Percentiles rank a stretch among this genome's conserved stretches.
phyloP scores from a whole-genome alignment of 2,888 invertebrate species.

The Eupithecia inturbata region DNA sequence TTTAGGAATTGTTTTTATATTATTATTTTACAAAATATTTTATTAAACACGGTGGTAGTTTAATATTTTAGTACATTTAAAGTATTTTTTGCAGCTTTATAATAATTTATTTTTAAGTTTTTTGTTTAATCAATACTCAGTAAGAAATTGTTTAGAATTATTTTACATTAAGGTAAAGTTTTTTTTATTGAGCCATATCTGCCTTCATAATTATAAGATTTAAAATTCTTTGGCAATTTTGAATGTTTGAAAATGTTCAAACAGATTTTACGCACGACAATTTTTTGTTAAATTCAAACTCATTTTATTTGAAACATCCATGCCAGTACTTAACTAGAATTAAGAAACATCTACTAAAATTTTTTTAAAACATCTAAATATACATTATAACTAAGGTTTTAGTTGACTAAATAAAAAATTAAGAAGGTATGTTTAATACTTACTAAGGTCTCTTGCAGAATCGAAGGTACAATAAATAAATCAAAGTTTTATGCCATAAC shows the following conservation, averaged over 20 bases:
- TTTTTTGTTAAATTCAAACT: neutral
- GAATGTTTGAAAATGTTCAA: neutral
- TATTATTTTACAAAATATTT: constrained; percentile 33
- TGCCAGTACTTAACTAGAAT: constrained; percentile 74
- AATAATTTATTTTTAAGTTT: constrained; percentile 47
- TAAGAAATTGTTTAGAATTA: constrained; percentile 24
- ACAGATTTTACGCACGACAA: neutral
- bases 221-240: neutral
- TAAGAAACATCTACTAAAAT: constrained; percentile 21
- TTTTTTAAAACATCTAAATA: neutral
- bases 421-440: neutral
- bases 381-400: neutral
- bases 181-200: constrained; percentile 43
- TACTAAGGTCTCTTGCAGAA: constrained; percentile 1
- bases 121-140: constrained; percentile 46
- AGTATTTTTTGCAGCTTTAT: constrained; percentile 53
- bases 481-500: constrained; percentile 16
- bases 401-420: neutral
- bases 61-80: constrained; percentile 48
- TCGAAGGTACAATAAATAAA: neutral
- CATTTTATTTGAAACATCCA: constrained; percentile 53
- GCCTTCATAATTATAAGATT: neutral
- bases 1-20: constrained; percentile 28
- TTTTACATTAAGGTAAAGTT: constrained; percentile 21
- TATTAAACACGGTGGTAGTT: constrained; percentile 51